Evolutionary conservation across 2,113 vertebrate species (phyloP), one percentile per base, ranked within the genome.

Genomic region (Eupsittula cactorum): DNA sequence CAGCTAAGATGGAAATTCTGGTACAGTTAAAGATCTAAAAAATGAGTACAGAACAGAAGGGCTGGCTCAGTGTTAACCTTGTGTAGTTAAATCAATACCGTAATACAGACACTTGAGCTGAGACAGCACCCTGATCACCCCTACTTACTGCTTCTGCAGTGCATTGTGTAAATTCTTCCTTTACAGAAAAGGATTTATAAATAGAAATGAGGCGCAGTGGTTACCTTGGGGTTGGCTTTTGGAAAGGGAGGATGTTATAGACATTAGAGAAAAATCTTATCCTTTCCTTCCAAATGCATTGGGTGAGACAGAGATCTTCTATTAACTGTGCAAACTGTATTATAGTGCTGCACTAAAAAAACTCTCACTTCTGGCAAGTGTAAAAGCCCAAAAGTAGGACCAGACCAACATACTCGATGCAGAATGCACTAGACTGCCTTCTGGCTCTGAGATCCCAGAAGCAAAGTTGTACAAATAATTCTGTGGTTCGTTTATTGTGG

Each of bases 21-120:
- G 33, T 86, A 19, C 44, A 65, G 49, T 79, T 93, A 88, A 96
- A 96, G 83, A 93, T 82, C 90, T 84, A 93, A 92, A 96, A 97
- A 89, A 59, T 35, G 69, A 93, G 92, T 28, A 79, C 23, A 65
- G 76, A 87, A 42, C 11, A 69, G 80, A 94, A 95, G 20, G 53
- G 65, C 73, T 97, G 86, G 80, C 88, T 96, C 83, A 84, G 68
- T 82, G 74, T 87, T 93, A 91, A 95, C 92, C 81, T 96, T 97
- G 76, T 44, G 41, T 74, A 63, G 39, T 82, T 86, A 41, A 91
- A 97, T 96, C 93, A 92, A 94, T 96, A 96, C 19, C 68, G 88
- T 93, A 96, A 97, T 92, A 96, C 33, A 96, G 92, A 92, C 52
- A 88, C 52, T 80, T 0, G 0, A 70, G 83, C 86, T 90, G 90